phyloP scores from a whole-genome alignment of 2,797 vertebrate genomes.

The Syndactyla subalaris region DNA sequence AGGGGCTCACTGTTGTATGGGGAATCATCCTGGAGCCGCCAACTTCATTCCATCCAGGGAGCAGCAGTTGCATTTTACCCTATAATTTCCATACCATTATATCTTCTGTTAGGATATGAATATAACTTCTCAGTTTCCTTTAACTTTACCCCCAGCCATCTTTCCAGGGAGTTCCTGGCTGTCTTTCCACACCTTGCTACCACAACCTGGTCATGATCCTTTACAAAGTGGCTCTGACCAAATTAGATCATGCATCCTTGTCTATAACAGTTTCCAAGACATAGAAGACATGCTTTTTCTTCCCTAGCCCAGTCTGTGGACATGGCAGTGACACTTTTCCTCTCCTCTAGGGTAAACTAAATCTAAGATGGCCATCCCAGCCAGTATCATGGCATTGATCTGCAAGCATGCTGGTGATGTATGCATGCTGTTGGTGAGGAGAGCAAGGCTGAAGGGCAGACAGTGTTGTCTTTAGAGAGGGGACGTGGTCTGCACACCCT shows the following conservation, averaged over 20 bases:
- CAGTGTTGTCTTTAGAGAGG: background rate
- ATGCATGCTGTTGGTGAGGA: accelerated
- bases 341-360: background rate
- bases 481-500: background rate
- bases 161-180: background rate
- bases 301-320: background rate
- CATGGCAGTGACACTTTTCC: background rate
- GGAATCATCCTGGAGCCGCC: background rate
- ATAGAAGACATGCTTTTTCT: background rate
- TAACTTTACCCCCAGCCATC: background rate
- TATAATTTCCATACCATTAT: background rate
- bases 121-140: background rate
- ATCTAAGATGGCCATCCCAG: background rate
- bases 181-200: background rate
- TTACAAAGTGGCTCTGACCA: background rate
- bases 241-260: background rate
- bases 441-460: background rate
- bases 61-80: background rate
- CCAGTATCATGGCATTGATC: background rate
- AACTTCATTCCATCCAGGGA: background rate
- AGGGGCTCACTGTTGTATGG: background rate
- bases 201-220: background rate
- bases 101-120: background rate
- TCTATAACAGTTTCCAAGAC: background rate
- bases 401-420: background rate